Evolutionary conservation across 2,888 invertebrate species (phyloP).

Genomic region (Pyrocoelia pectoralis): DNA sequence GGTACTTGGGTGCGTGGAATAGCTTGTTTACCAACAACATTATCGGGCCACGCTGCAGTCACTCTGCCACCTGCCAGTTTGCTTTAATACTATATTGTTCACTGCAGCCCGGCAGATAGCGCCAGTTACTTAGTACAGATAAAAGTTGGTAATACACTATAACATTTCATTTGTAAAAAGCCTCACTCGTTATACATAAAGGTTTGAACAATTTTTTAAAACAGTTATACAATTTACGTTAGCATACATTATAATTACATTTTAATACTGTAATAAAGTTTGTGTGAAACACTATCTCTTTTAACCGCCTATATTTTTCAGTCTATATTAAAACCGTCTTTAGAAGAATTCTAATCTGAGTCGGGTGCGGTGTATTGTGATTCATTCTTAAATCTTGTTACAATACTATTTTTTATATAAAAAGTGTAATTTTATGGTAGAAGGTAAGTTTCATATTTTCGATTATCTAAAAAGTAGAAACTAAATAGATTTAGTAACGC

Average conservation of each 20-base stretch:
- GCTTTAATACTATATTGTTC: slow-evolving; percentile 29
- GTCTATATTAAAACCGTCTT: slow-evolving; percentile 22
- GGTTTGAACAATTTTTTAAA: neutral
- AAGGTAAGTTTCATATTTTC: slow-evolving; percentile 45
- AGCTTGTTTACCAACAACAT: slow-evolving; percentile 67
- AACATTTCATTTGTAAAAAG: neutral
- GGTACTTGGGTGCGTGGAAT: slow-evolving; percentile 69
- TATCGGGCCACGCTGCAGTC: slow-evolving; percentile 66
- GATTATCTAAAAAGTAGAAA: neutral
- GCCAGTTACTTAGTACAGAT: slow-evolving; percentile 15
- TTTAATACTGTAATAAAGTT: neutral
- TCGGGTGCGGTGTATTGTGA: slow-evolving; percentile 49
- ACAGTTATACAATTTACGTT: neutral
- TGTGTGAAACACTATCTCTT: neutral
- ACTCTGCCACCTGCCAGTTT: slow-evolving; percentile 59
- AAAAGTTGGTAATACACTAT: slow-evolving; percentile 23
- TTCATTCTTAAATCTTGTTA: slow-evolving; percentile 35
- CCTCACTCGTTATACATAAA: neutral
- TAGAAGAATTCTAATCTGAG: slow-evolving; percentile 24
- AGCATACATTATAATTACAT: neutral
- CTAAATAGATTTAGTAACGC: neutral
- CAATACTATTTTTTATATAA: slow-evolving; percentile 30
- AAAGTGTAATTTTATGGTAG: slow-evolving; percentile 48
- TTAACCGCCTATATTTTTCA: neutral
- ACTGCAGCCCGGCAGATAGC: slow-evolving; percentile 20